phyloP scores from a whole-genome alignment of 2,888 invertebrate genomes.

The Netelia melanura region DNA sequence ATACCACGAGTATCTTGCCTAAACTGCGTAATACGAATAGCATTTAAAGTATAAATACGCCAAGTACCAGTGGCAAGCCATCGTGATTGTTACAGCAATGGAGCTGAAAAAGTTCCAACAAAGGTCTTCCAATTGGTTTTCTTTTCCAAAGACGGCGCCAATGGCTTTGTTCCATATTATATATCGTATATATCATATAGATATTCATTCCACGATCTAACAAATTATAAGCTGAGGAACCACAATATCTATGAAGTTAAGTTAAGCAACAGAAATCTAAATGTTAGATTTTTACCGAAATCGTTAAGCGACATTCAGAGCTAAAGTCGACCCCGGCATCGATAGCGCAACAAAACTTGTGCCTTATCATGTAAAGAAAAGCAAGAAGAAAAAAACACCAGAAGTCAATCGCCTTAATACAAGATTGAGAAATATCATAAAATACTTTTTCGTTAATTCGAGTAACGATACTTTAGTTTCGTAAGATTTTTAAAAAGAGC shows the following conservation, averaged over 20 bases:
- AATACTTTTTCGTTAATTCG: constrained; percentile 32
- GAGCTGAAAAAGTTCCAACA: constrained; percentile 43
- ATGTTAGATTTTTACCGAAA: constrained; percentile 4
- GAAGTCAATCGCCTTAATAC: constrained; percentile 41
- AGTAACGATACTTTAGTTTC: constrained; percentile 40
- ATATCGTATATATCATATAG: constrained; percentile 33
- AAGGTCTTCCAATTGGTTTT: constrained; percentile 64
- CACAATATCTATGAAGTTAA: background rate
- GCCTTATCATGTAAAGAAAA: constrained; percentile 54
- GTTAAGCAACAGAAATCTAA: background rate
- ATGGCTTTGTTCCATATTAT: constrained; percentile 46
- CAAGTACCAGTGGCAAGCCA: background rate
- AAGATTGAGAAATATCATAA: constrained; percentile 31
- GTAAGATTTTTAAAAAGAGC: constrained; percentile 59
- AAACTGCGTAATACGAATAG: constrained; percentile 13
- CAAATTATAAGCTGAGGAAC: constrained; percentile 33
- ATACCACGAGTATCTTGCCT: background rate
- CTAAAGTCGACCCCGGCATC: constrained; percentile 20
- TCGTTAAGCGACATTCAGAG: background rate
- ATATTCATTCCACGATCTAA: constrained; percentile 62
- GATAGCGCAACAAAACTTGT: constrained; percentile 60
- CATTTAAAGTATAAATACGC: constrained; percentile 23
- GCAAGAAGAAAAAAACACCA: constrained; percentile 19
- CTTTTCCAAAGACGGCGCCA: constrained; percentile 31
- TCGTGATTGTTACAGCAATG: constrained; percentile 13